Base-by-base conservation (phyloP, 2,797 vertebrate genomes). In the Sebastes hubbsi region DNA sequence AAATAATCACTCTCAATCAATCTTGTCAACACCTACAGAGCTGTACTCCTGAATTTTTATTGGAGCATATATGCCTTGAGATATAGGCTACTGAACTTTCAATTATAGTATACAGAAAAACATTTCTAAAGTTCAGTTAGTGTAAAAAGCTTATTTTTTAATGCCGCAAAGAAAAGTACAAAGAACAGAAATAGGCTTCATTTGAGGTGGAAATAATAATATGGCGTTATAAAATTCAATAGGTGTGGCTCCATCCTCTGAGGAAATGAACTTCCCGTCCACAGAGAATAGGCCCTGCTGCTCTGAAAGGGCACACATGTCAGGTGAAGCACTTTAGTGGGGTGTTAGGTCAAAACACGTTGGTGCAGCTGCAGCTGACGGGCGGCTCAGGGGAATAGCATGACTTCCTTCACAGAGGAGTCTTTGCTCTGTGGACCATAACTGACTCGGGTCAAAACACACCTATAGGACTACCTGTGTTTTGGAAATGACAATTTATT, bases 191-290 rank as follows among this genome's bases (percentile, higher is more conserved):
- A 32, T 12, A 49, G 54, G 59, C 12, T 4, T 16, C 59, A n/a
- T 68, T 71, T 30, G 5, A 4, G 11, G 61, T 29, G 13, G 9
- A 20, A 54, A 66, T 64, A 62, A 81, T 56, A 66, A 61, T 22
- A 62, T 1, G 10, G 46, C 30, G 55, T 68, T 30, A 66, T 34
- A 55, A 65, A 83, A 78, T 59, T 34, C n/a, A 74, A 54, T 73
- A 80, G 84, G 88, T 82, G 89, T 71, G 82, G 72, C 67, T 80
- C 63, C 88, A 86, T 91, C 88, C 87, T 88, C 87, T 80, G 74
- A 85, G 91, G 83, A 91, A 89, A 87, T 70, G 22, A 68, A 71
- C 87, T 89, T 93, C 88, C 89, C 22, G 78, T 86, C 80, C 81
- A 52, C 69, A 82, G 87, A 86, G 89, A 90, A 89, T 72, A 80